Evolutionary conservation across 2,888 invertebrate genomes (phyloP).

Genomic region (Phaedon cochleariae): DNA sequence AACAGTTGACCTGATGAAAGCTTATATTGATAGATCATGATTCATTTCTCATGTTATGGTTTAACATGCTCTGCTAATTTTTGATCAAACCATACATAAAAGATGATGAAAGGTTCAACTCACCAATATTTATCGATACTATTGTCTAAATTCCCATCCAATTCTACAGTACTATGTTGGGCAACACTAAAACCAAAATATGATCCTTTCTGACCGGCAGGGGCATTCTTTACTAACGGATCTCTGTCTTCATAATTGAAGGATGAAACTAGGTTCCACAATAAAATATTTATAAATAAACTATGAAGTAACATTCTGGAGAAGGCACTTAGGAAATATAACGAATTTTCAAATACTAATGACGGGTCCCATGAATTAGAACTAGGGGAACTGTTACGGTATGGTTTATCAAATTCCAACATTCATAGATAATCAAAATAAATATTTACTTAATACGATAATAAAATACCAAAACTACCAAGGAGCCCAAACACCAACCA

Average conservation of each 20-base stretch:
- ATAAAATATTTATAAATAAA: slow-evolving; percentile 25
- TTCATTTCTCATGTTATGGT: not conserved
- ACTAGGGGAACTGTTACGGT: no score
- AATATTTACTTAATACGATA: no score
- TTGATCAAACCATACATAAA: not conserved
- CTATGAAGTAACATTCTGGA: slow-evolving; percentile 17
- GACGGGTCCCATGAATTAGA: no score
- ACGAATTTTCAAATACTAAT: not conserved
- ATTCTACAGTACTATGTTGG: slow-evolving; percentile 44
- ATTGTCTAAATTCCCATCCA: slow-evolving; percentile 20
- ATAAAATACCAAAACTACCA: no score
- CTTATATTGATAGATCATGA: not conserved
- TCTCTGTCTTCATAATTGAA: slow-evolving; percentile 52
- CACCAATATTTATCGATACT: slow-evolving; percentile 42
- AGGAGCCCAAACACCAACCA: no score
- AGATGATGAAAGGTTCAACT: slow-evolving; percentile 25
- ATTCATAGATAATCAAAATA: no score
- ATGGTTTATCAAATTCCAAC: no score
- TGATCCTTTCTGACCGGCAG: slow-evolving; percentile 41
- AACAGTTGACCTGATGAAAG: no score
- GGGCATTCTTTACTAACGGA: slow-evolving; percentile 50
- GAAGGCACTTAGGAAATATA: not conserved
- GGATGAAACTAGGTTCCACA: slow-evolving; percentile 35
- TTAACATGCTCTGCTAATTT: not conserved
- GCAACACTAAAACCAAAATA: slow-evolving; percentile 56